Evolutionary conservation across 2,797 vertebrate species (phyloP).

Genomic region (Australoheros facetus): DNA sequence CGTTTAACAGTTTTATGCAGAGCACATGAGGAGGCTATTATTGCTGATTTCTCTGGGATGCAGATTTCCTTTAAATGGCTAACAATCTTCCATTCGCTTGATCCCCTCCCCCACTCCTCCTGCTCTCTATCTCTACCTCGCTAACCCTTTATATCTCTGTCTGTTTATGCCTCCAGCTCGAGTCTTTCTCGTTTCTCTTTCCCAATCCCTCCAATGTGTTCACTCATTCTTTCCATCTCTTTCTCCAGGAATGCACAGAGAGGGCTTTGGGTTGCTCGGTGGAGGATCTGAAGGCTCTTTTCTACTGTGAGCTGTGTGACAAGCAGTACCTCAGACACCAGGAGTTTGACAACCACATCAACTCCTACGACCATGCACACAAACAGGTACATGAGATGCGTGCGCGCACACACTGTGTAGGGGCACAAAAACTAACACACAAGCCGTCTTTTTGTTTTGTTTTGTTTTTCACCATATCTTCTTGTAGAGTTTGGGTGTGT

Average conservation of each 20-base stretch:
- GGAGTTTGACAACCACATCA: slow-evolving; percentile 99
- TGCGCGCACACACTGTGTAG: not conserved
- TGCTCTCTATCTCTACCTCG: slow-evolving; percentile 28
- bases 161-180: slow-evolving; percentile 46
- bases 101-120: not conserved
- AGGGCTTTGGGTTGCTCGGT: slow-evolving; percentile 88
- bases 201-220: slow-evolving; percentile 31
- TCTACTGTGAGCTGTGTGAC: slow-evolving; percentile 97
- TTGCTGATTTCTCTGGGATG: slow-evolving; percentile 70
- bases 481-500: slow-evolving; percentile 29
- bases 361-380: slow-evolving; percentile 98
- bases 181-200: slow-evolving; percentile 46
- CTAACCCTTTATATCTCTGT: slow-evolving; percentile 46
- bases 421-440: slow-evolving; percentile 15
- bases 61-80: slow-evolving; percentile 73
- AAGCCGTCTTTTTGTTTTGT: not conserved
- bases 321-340: slow-evolving; percentile 98
- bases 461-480: slow-evolving; percentile 15
- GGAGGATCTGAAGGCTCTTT: slow-evolving; percentile 93
- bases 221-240: slow-evolving; percentile 44
- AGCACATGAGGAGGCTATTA: slow-evolving; percentile 73
- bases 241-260: slow-evolving; percentile 87
- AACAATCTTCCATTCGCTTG: slow-evolving; percentile 60
- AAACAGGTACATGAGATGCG: slow-evolving; percentile 87
- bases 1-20: slow-evolving; percentile 72